Base-by-base conservation (phyloP, 2,797 vertebrate genomes). In the Phyllotis vaccarum region DNA sequence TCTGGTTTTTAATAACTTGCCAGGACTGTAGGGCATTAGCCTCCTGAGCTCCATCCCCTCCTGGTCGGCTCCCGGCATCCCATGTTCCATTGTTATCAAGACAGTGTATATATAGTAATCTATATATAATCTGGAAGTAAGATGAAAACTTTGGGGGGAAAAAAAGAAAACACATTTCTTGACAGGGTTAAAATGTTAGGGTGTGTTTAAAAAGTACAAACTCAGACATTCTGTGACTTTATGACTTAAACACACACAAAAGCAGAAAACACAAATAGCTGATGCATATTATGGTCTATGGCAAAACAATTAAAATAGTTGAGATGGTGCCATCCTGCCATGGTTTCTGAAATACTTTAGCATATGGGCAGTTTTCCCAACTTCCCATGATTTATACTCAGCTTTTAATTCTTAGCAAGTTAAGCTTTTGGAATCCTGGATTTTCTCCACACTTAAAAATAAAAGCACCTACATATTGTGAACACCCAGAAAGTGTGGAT, bases 241-340 rank as follows among this genome's bases (percentile, higher is more conserved):
- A 19, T 95, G 94, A 86, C 79, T 97, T 85, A 92, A 75, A 49
- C 49, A 62, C 52, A 64, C 4, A 76, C 43, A 37, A 37, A 29
- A 54, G 66, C n/a, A 94, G 86, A 91, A 90, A 95, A 90, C 88
- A 72, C 49, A 37, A 92, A 83, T 91, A 92, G 85, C 90, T 90
- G 87, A 64, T 93, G 62, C 80, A 49, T 68, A 82, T 93, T 95
- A 82, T 88, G 86, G 85, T 88, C 95, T 96, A 97, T 91, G 95
- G 93, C 96, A 94, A 94, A 96, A 93, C 95, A 92, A 95, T 97
- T 96, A 94, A 96, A 96, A 98, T 96, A 95, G 95, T 94, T 97
- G 97, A 93, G 94, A 31, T 34, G 6, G 80, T 95, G 90, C 96
- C 88, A 62, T 86, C 92, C 82, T 89, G 3, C 88, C 68, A 43